Percentiles rank a stretch among this genome's conserved stretches.
Evolutionary conservation across 2,113 vertebrate species (phyloP).

Genomic region (Ammospiza nelsoni): DNA sequence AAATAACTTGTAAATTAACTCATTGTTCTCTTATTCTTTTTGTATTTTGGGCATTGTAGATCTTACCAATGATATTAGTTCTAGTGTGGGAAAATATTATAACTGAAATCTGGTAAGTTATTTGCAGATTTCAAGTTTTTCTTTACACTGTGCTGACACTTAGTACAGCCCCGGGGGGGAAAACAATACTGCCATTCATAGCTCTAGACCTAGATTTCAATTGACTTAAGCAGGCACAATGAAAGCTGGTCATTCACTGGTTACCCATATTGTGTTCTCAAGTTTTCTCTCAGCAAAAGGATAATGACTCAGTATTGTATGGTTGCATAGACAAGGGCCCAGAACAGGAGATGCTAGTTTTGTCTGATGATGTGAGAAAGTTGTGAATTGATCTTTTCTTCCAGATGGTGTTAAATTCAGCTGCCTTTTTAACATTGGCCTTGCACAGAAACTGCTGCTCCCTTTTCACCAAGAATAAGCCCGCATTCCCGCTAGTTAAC

Average conservation of each 20-base stretch:
- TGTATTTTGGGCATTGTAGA: slow-evolving; percentile 66
- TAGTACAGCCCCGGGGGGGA: slow-evolving; percentile 78
- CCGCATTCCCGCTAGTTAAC: slow-evolving; percentile 80
- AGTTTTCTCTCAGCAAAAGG: slow-evolving; percentile 90
- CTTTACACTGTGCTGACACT: slow-evolving; percentile 84
- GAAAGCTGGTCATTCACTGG: slow-evolving; percentile 38
- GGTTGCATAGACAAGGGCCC: slow-evolving; percentile 83
- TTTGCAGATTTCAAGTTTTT: slow-evolving; percentile 83
- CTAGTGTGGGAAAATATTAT: slow-evolving; percentile 81
- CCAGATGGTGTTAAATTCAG: slow-evolving; percentile 88
- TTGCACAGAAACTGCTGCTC: slow-evolving; percentile 84
- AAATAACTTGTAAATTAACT: slow-evolving; percentile 72
- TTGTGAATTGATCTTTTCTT: slow-evolving; percentile 86
- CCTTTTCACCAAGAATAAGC: slow-evolving; percentile 71
- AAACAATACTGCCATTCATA: slow-evolving; percentile 89
- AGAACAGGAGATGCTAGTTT: slow-evolving; percentile 90
- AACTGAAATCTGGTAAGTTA: slow-evolving; percentile 81
- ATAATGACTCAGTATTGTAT: slow-evolving; percentile 88
- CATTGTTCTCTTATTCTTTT: slow-evolving; percentile 64
- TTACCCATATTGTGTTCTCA: slow-evolving; percentile 90
- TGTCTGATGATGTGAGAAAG: slow-evolving; percentile 92
- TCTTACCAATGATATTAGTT: slow-evolving; percentile 80
- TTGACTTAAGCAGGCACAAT: slow-evolving; percentile 81
- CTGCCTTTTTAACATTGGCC: slow-evolving; percentile 87
- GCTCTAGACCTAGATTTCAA: slow-evolving; percentile 85